Evolutionary conservation across 2,888 invertebrate genomes (phyloP).

Genomic region (Phaedon cochleariae): DNA sequence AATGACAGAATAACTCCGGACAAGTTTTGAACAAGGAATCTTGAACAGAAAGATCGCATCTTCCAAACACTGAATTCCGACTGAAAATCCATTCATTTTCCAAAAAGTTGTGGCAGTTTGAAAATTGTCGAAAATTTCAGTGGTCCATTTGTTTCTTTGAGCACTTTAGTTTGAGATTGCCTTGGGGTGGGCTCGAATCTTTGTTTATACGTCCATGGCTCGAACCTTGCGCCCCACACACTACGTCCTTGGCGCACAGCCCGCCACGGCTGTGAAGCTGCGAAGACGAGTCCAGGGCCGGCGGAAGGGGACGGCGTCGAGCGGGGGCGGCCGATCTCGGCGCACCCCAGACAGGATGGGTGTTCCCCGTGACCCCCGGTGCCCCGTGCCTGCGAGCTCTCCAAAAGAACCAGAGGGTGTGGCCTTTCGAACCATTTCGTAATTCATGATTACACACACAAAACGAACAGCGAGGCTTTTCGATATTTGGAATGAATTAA

Average conservation of each 20-base stretch:
- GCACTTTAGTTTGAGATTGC: no score
- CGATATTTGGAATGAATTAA: conserved; percentile 43
- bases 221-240: no score
- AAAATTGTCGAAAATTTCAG: no score
- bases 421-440: conserved; percentile 53
- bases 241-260: neutral
- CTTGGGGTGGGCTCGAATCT: no score
- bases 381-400: conserved; percentile 49
- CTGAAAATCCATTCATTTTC: no score
- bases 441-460: conserved; percentile 52
- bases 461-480: conserved; percentile 38
- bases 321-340: conserved; percentile 37
- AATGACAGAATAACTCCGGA: no score
- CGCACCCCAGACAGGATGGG: conserved; percentile 62
- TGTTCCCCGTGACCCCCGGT: conserved; percentile 59
- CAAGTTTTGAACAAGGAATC: no score
- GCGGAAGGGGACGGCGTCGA: conserved; percentile 31
- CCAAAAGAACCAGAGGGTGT: conserved; percentile 54
- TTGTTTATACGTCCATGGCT: no score
- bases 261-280: conserved; percentile 48
- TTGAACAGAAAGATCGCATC: no score
- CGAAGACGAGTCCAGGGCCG: conserved; percentile 50
- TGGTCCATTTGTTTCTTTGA: no score
- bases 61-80: no score
- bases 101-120: no score